Evolutionary conservation across 2,113 vertebrate genomes (phyloP).

Genomic region (Sporophila hypoxantha): DNA sequence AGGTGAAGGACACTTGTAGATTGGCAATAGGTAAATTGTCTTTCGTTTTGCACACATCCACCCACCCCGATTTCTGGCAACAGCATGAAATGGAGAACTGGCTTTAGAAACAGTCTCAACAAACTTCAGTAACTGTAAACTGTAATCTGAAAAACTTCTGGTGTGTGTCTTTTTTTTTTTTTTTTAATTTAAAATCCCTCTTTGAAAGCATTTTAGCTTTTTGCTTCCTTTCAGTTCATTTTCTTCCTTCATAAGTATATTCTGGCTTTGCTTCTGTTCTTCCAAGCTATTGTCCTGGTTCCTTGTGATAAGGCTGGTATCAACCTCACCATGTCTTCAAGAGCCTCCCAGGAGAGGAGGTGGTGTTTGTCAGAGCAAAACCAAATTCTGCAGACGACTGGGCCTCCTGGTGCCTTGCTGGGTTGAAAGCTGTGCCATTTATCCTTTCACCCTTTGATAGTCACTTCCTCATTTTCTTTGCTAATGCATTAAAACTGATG

Average conservation of each 20-base stretch:
- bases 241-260: neutral
- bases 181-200: no score
- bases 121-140: neutral
- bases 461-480: neutral
- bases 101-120: neutral
- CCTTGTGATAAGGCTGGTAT: conserved; percentile 18
- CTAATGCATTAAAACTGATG: neutral
- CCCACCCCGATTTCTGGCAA: neutral
- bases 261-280: neutral
- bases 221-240: neutral
- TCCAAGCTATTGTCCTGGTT: neutral
- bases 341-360: neutral
- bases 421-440: neutral
- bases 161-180: neutral
- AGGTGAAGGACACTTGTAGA: neutral
- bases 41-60: neutral
- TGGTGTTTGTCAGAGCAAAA: neutral
- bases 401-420: neutral
- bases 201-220: neutral
- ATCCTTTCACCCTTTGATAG: neutral
- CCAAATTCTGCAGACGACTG: neutral
- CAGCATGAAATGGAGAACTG: neutral
- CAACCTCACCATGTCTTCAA: neutral
- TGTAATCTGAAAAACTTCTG: neutral
- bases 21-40: neutral